Evolutionary conservation across 2,113 vertebrate genomes (phyloP).

Genomic region (Heloderma charlesbogerti): DNA sequence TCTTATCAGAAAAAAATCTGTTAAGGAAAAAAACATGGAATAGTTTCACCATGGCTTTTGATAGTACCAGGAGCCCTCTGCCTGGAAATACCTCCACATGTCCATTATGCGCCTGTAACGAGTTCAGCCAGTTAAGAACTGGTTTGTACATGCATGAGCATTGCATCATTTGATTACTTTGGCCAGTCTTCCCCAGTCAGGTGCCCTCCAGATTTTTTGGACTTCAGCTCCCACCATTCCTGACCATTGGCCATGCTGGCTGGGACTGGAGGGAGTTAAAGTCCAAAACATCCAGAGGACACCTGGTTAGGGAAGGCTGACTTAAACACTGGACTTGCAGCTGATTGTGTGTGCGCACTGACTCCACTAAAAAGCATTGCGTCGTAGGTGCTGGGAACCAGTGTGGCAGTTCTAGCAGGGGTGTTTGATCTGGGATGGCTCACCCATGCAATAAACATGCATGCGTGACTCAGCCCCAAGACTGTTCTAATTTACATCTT

Average conservation of each 20-base stretch:
- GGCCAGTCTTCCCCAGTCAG: too few species aligned
- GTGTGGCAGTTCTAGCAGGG: not conserved
- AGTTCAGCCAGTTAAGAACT: not conserved
- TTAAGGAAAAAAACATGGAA: too few species aligned
- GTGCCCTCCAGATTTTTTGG: too few species aligned
- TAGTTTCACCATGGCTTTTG: too few species aligned
- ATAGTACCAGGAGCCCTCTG: too few species aligned
- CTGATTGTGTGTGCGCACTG: not conserved
- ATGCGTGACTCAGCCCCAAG: not conserved
- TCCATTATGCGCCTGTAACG: not conserved
- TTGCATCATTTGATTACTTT: not conserved
- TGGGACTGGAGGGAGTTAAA: too few species aligned
- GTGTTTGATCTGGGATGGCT: not conserved
- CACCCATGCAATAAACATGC: not conserved
- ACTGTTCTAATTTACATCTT: not conserved
- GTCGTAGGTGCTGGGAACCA: not conserved
- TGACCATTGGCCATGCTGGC: too few species aligned
- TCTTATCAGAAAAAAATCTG: too few species aligned
- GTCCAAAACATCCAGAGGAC: too few species aligned
- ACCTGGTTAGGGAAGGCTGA: not conserved
- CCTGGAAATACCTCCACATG: not conserved
- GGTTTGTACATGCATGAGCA: not conserved
- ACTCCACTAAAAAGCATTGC: not conserved
- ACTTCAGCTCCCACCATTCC: too few species aligned
- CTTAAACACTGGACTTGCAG: too few species aligned